These are phyloP conservation scores for Apamea sordens DNA, from an alignment of 2,888 invertebrate species.

Conservation along the genomic window DNA sequence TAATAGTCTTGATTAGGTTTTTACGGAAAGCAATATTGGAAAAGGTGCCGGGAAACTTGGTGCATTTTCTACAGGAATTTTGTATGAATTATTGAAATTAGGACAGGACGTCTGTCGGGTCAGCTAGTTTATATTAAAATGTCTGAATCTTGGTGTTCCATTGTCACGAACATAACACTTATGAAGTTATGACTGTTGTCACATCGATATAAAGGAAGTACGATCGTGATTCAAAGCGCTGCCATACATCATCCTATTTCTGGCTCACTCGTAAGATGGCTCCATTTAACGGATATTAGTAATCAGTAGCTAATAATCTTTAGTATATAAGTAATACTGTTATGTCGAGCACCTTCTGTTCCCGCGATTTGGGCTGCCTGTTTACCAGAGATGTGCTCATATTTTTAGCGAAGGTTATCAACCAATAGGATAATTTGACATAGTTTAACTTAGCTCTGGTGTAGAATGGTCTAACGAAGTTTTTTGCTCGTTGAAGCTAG, in stretches of 20 bases:
- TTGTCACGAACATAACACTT: background rate
- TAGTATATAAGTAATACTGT: constrained; percentile 30
- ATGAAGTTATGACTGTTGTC: background rate
- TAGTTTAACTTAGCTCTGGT: background rate
- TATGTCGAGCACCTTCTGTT: background rate
- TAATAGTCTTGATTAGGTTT: background rate
- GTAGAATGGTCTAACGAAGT: background rate
- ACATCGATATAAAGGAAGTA: background rate
- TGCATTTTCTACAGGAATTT: background rate
- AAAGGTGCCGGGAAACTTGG: background rate
- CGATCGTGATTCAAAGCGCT: background rate
- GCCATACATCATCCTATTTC: background rate
- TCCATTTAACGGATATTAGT: background rate
- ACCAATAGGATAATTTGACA: background rate
- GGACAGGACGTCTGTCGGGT: background rate
- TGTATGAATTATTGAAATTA: background rate
- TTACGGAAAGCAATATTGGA: background rate
- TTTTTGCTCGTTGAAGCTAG: background rate
- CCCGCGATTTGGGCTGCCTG: background rate
- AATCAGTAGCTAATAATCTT: background rate
- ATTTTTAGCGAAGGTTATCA: background rate
- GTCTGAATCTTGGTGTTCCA: background rate
- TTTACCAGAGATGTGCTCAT: background rate
- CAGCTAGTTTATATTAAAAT: background rate
- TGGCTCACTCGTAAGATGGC: background rate